Evolutionary conservation across 64 coral and sea anemone species (phyloP).

Genomic region (Catalaphyllia jardinei): DNA sequence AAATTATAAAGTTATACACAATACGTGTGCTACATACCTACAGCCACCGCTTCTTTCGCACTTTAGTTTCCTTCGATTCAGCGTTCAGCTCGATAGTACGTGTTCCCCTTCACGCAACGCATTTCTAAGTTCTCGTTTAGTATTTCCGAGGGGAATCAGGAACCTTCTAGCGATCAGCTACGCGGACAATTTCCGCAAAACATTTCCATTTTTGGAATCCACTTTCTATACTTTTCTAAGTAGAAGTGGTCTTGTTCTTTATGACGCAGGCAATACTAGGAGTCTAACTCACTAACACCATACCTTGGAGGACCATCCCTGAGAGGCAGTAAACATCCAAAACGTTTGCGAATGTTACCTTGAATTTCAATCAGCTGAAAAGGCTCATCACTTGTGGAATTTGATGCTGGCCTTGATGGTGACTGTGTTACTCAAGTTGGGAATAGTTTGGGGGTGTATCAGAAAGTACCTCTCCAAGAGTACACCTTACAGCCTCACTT

Average conservation of each 20-base stretch:
- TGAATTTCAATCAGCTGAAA: constrained; percentile 49
- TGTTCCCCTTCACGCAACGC: too few species aligned
- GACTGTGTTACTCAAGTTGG: constrained; percentile 53
- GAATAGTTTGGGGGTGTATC: constrained; percentile 25
- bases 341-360: constrained; percentile 50
- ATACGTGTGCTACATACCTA: too few species aligned
- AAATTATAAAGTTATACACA: too few species aligned
- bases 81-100: too few species aligned
- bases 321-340: constrained; percentile 25
- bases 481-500: not conserved
- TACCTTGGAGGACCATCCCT: constrained; percentile 17
- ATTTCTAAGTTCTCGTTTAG: too few species aligned
- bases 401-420: constrained; percentile 32
- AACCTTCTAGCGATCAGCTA: too few species aligned
- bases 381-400: not conserved
- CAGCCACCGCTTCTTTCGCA: too few species aligned
- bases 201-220: constrained; percentile 53
- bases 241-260: constrained; percentile 30
- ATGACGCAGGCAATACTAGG: constrained; percentile 39
- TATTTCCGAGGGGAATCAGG: too few species aligned
- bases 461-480: constrained; percentile 40
- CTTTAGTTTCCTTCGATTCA: too few species aligned
- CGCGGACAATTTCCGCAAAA: too few species aligned
- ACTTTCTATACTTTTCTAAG: constrained; percentile 23
- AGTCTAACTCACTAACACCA: not conserved